Base-by-base conservation (phyloP, 2,797 vertebrate species). In the Tragelaphus oryx region DNA sequence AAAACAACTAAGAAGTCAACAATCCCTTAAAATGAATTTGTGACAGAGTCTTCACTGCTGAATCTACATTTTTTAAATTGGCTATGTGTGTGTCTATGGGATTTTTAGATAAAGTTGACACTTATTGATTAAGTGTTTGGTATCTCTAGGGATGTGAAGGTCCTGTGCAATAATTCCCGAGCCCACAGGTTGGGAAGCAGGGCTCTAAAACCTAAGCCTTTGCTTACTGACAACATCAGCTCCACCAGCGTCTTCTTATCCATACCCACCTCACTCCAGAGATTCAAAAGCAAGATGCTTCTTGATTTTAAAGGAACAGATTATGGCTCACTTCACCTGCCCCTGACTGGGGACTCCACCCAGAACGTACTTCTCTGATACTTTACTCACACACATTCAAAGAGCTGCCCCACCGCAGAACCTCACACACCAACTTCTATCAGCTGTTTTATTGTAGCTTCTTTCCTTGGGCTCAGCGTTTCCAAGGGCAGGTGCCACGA, bases 401-500 rank as follows among this genome's bases (percentile, higher is more conserved):
- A 92, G 74, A 82, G 8, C 41, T 3, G 7, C 4, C 12, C 54
- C 33, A 12, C 48, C 16, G 8, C 14, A 92, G 57, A 93, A 8
- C 33, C 41, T 86, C 74, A n/a, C 30, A 28, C 4, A 41, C 17
- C 41, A 57, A 28, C 44, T n/a, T 91, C 88, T 28, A 18, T 75
- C 8, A 87, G 41, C 26, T 10, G 16, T 30, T 55, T 89, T 28
- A 65, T 1, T 85, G 41, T 59, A 12, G 71, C 83, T 95, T 79
- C 93, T 80, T 83, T 82, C 75, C 75, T 86, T 1, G 1, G 79
- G 48, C 60, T 83, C 81, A 78, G 86, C 0, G 1, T 76, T 95
- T 96, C 93, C 80, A 93, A 94, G 92, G 89, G 44, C 87, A 83
- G 50, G 54, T 59, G 5, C 76, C 78, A 91, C 76, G 62, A 91